These are phyloP conservation scores for Rhinichthys klamathensis DNA, from an alignment of 2,113 vertebrate genomes.

Conservation along the genomic window DNA sequence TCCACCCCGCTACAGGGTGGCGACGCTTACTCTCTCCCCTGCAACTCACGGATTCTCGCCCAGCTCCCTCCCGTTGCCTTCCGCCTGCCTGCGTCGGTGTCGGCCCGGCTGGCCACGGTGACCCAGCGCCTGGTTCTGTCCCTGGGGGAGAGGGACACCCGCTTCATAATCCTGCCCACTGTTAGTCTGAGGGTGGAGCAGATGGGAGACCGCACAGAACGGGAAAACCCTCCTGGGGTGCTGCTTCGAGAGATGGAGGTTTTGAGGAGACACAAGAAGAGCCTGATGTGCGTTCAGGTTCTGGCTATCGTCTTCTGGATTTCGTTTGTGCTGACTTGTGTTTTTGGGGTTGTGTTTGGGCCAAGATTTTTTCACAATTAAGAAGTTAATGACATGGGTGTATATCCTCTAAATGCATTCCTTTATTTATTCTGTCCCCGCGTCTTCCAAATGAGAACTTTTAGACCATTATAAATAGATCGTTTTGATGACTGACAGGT, in stretches of 20 bases:
- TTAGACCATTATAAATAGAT: background rate
- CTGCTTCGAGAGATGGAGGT: conserved; percentile 58
- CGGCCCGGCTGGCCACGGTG: conserved; percentile 63
- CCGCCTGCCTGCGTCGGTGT: conserved; percentile 58
- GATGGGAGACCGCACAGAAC: conserved; percentile 64
- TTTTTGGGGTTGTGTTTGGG: conserved; percentile 73
- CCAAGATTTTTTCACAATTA: conserved; percentile 67
- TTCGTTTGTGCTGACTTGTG: conserved; percentile 74
- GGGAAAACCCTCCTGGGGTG: conserved; percentile 39
- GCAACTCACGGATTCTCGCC: conserved; percentile 71
- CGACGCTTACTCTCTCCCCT: conserved; percentile 69
- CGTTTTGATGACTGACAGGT: background rate
- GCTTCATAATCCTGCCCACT: conserved; percentile 77
- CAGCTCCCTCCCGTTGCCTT: conserved; percentile 66
- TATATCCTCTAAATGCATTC: background rate
- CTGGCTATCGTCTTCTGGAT: conserved; percentile 75
- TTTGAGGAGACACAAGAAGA: conserved; percentile 65
- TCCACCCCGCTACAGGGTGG: conserved; percentile 69
- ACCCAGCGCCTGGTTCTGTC: conserved; percentile 76
- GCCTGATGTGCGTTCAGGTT: conserved; percentile 71
- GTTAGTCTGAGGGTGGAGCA: conserved; percentile 80
- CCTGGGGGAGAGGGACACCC: conserved; percentile 70
- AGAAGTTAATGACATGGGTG: background rate
- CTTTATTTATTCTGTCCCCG: background rate
- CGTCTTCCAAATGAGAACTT: background rate